Evolutionary conservation across 2,797 vertebrate species (phyloP), one percentile per base, ranked within the genome.

Genomic region (Pseudomugil tenellus): DNA sequence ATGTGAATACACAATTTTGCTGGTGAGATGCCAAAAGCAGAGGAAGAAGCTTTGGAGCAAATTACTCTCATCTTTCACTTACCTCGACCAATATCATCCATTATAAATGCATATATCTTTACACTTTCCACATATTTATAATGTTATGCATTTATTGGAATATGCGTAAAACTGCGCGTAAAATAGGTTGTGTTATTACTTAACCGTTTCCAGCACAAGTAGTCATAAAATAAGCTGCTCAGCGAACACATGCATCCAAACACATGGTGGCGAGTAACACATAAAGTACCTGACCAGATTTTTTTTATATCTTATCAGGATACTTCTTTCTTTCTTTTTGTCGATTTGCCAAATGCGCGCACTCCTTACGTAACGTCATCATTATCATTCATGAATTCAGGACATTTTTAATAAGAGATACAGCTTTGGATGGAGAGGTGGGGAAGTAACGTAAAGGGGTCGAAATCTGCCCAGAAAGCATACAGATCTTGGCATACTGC

Each of bases 21-120:
- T 89, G 87, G 83, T 60, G 69, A 72, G 70, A 54, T 75, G 88
- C 87, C 88, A 85, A 76, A 83, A 59, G 67, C 3, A 61, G 69
- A 53, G 70, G 71, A 70, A 59, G 74, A 70, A 63, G 64, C 4
- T 81, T 75, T 58, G 63, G 28, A 68, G 63, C 64, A 78, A 76
- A 80, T 69, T 63, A 53, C 74, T 57, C 74, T 32, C 58, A 21
- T 48, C 23, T 19, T 25, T 43, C 25, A 58, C 16, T 28, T 41
- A n/a, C 19, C 29, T 39, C n/a, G 10, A 25, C 25, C 64, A 39
- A 55, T 66, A 57, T 21, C 48, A 28, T 43, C 46, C 67, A 49
- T 6, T 28, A 56, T 41, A 43, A 43, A 43, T n/a, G 19, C 9
- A 16, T 16, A 6, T 6, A 14, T 4, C 32, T 8, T 34, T 34